Conservation (phyloP, 2,797 vertebrate genomes). For the Typhlichthys eigenmanni region DNA sequence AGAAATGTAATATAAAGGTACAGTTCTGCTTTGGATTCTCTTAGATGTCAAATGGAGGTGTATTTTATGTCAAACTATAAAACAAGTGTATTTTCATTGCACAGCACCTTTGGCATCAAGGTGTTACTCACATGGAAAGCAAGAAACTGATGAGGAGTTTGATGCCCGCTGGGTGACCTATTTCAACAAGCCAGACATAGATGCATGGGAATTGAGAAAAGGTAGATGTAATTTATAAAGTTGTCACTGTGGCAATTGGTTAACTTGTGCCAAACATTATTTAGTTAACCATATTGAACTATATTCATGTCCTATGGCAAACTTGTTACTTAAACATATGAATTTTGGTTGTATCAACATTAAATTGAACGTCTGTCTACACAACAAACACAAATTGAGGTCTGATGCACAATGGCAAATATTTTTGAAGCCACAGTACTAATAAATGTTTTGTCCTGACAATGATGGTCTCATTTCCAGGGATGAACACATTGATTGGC, state of each 20-base stretch:
- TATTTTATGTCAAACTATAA: too few relatives aligned
- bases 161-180: slow-evolving; percentile 98
- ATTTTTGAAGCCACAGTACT: background rate
- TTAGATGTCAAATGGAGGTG: too few relatives aligned
- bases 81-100: slow-evolving; percentile 4
- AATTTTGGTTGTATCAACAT: too few relatives aligned
- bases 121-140: slow-evolving; percentile 89
- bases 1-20: too few relatives aligned
- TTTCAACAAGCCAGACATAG: slow-evolving; percentile 95
- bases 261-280: background rate
- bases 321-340: too few relatives aligned
- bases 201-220: slow-evolving; percentile 97
- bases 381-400: too few relatives aligned
- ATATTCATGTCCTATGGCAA: too few relatives aligned
- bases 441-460: slow-evolving; percentile 1
- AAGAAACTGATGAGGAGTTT: slow-evolving; percentile 96
- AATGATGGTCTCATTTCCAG: slow-evolving; percentile 60
- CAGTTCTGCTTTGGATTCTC: too few relatives aligned
- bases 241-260: background rate
- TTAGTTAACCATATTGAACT: too few relatives aligned
- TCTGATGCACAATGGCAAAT: too few relatives aligned
- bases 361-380: too few relatives aligned
- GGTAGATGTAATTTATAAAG: slow-evolving; percentile 65
- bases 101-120: slow-evolving; percentile 78
- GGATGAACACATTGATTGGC: slow-evolving; percentile 91